Evolutionary conservation across 2,797 vertebrate species (phyloP).

Genomic region (Lycodopsis pacificus): DNA sequence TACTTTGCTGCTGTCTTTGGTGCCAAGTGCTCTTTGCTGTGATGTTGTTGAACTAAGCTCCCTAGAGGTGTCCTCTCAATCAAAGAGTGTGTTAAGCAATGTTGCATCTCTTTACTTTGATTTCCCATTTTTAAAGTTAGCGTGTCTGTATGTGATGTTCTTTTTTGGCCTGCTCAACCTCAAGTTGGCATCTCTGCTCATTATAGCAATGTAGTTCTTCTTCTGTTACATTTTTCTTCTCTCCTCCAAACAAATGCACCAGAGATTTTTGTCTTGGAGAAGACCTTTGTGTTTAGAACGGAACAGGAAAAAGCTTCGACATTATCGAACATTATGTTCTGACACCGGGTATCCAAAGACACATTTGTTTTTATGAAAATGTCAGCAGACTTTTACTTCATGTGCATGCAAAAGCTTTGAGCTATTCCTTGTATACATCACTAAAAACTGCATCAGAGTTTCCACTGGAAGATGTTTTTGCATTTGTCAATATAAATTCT

Average conservation of each 20-base stretch:
- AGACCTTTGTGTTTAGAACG: constrained; percentile 31
- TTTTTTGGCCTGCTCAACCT: constrained; percentile 35
- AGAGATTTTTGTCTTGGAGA: not conserved
- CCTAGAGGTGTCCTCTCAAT: constrained; percentile 51
- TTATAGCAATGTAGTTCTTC: constrained; percentile 32
- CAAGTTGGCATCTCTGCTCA: constrained; percentile 23
- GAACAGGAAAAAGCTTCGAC: constrained; percentile 10
- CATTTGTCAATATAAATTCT: constrained; percentile 72
- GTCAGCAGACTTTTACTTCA: constrained; percentile 30
- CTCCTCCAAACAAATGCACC: not conserved
- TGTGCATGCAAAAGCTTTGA: constrained; percentile 9
- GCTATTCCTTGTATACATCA: constrained; percentile 28
- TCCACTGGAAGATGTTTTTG: constrained; percentile 39
- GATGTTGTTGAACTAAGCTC: constrained; percentile 49
- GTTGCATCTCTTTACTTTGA: constrained; percentile 49
- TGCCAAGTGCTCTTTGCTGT: constrained; percentile 27
- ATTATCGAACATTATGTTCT: constrained; percentile 16
- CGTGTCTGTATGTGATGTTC: constrained; percentile 24
- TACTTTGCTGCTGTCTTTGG: constrained; percentile 29
- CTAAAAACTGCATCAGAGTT: constrained; percentile 43
- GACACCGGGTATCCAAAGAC: constrained; percentile 3
- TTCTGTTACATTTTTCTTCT: constrained; percentile 16
- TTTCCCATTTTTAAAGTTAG: constrained; percentile 47
- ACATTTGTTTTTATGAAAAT: constrained; percentile 44
- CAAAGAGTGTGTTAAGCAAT: constrained; percentile 40